Percentiles rank a stretch among this genome's conserved stretches.
phyloP scores from a whole-genome alignment of 2,888 invertebrate species.

The Epinotia ramella region DNA sequence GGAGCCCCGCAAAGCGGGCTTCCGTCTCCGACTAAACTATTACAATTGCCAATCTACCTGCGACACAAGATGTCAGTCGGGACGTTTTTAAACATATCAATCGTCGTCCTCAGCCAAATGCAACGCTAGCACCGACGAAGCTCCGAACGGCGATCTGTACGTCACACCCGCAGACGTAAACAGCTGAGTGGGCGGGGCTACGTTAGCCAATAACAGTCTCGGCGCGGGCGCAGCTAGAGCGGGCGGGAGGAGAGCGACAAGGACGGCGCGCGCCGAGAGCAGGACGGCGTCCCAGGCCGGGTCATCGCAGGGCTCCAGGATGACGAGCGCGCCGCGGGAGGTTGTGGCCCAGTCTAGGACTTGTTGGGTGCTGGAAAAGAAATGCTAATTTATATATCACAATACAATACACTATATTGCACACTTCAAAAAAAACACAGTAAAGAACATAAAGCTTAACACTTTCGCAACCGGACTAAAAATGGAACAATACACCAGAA shows the following conservation, averaged over 20 bases:
- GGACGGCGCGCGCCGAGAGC: constrained; percentile 54
- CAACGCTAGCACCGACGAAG: constrained; percentile 72
- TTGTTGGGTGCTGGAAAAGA: neutral
- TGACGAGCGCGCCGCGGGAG: constrained; percentile 38
- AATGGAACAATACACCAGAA: no score
- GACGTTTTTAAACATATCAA: neutral
- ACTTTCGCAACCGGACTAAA: no score
- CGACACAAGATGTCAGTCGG: no score
- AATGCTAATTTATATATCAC: neutral
- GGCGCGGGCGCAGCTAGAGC: constrained; percentile 55
- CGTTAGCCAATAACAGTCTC: constrained; percentile 93
- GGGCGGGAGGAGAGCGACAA: constrained; percentile 57
- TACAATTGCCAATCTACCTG: no score
- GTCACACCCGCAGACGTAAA: constrained; percentile 90
- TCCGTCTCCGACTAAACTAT: no score
- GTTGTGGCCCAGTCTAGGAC: constrained; percentile 21
- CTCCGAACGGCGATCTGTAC: constrained; percentile 92
- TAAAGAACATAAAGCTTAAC: no score
- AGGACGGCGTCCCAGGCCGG: constrained; percentile 23
- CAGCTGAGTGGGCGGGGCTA: constrained; percentile 90
- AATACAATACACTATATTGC: no score
- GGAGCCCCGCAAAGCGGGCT: no score
- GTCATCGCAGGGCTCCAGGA: constrained; percentile 50
- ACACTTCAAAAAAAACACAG: no score
- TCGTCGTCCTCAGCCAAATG: constrained; percentile 61